Conservation (phyloP, 2,888 invertebrate species). For the Dynastes tityus region DNA sequence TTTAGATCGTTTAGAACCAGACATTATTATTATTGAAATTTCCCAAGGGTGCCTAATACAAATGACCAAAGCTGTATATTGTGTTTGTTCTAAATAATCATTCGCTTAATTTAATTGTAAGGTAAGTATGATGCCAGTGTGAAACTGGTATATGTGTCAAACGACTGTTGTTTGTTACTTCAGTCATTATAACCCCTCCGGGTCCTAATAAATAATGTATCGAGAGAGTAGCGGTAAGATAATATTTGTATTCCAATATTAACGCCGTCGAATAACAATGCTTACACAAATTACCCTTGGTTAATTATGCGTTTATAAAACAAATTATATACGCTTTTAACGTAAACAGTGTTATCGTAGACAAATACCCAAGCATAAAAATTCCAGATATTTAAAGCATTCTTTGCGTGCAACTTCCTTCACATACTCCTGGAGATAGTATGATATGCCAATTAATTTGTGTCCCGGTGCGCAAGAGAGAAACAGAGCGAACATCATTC, state of each 20-base stretch:
- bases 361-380: conserved; percentile 24
- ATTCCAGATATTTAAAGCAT: conserved; percentile 17
- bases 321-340: conserved; percentile 11
- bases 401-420: conserved; percentile 44
- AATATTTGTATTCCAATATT: conserved; percentile 12
- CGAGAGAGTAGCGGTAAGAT: background rate
- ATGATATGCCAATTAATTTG: conserved; percentile 47
- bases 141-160: too few relatives aligned
- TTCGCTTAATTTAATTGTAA: background rate
- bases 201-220: background rate
- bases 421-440: conserved; percentile 20
- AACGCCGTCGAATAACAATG: background rate
- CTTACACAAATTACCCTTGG: background rate
- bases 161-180: too few relatives aligned
- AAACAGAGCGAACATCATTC: conserved; percentile 25
- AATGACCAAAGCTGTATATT: too few relatives aligned
- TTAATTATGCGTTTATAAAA: conserved; percentile 22
- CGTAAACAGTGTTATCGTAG: conserved; percentile 18
- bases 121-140: too few relatives aligned
- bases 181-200: too few relatives aligned
- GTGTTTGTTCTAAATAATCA: background rate
- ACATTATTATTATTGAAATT: too few relatives aligned
- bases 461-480: conserved; percentile 33
- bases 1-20: too few relatives aligned
- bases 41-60: too few relatives aligned